phyloP scores from a whole-genome alignment of 2,888 invertebrate genomes.

The Stictocephala bisonia region DNA sequence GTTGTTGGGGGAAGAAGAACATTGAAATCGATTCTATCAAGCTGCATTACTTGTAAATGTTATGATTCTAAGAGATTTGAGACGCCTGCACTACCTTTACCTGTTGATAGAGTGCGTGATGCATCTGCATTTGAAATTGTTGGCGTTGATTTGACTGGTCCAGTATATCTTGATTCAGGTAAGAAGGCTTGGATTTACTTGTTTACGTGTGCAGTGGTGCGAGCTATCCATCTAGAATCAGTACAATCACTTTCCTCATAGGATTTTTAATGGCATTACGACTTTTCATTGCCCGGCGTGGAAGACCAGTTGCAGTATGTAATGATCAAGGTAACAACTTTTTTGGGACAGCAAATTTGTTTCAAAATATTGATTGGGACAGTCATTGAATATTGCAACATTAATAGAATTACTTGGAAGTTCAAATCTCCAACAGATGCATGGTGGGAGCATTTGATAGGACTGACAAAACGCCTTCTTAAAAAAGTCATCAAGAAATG shows the following conservation, averaged over 20 bases:
- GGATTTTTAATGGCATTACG: neutral
- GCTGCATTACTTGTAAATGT: neutral
- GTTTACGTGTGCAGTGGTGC: neutral
- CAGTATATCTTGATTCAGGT: neutral
- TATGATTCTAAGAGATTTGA: neutral
- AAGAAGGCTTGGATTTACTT: neutral
- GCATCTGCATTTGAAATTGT: neutral
- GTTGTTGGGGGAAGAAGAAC: neutral
- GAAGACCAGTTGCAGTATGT: no score
- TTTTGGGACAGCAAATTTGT: no score
- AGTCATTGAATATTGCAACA: no score
- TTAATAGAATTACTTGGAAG: no score
- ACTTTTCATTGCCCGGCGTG: no score
- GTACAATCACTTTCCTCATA: neutral
- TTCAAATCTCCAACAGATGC: no score
- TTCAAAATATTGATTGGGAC: no score
- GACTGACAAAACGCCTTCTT: no score
- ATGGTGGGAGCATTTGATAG: no score
- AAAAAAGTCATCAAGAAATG: no score
- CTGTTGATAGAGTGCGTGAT: neutral
- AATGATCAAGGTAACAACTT: no score
- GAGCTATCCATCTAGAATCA: neutral
- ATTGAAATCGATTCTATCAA: neutral
- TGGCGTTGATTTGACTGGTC: neutral
- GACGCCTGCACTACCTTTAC: neutral